Percentiles rank a stretch among this genome's conserved stretches.
These are phyloP conservation scores for Hydriomena furcata DNA, from an alignment of 2,888 invertebrate species.

Conservation along the genomic window DNA sequence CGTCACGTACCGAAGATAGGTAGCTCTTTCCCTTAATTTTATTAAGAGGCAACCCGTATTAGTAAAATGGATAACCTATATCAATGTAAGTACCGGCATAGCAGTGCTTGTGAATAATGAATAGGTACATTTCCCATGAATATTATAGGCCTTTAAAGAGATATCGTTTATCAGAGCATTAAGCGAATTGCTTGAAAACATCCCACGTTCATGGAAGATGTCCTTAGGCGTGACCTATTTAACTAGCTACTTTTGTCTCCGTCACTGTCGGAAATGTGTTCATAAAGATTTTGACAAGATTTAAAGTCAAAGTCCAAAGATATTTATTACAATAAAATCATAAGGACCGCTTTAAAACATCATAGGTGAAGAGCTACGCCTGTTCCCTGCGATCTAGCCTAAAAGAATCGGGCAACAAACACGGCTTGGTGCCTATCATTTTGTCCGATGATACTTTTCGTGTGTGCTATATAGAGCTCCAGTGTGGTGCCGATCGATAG, in stretches of 20 bases:
- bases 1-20: background rate
- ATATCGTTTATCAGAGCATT: slow-evolving; percentile 5
- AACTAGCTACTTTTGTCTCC: background rate
- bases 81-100: background rate
- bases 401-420: no score
- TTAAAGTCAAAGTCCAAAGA: no score
- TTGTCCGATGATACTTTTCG: no score
- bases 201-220: slow-evolving; percentile 17
- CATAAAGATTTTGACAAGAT: no score
- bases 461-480: no score
- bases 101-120: background rate
- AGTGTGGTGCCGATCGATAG: no score
- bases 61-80: background rate
- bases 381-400: no score
- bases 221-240: slow-evolving; percentile 1
- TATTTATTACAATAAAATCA: no score
- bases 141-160: background rate
- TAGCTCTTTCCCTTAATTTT: slow-evolving; percentile 2
- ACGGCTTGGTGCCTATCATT: no score
- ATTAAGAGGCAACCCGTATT: slow-evolving; percentile 5
- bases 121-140: background rate
- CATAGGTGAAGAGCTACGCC: no score
- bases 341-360: no score
- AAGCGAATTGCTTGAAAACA: slow-evolving; percentile 2
- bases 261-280: no score